These are phyloP conservation scores for Melanotus villosus DNA, from an alignment of 2,888 invertebrate genomes.

Conservation along the genomic window DNA sequence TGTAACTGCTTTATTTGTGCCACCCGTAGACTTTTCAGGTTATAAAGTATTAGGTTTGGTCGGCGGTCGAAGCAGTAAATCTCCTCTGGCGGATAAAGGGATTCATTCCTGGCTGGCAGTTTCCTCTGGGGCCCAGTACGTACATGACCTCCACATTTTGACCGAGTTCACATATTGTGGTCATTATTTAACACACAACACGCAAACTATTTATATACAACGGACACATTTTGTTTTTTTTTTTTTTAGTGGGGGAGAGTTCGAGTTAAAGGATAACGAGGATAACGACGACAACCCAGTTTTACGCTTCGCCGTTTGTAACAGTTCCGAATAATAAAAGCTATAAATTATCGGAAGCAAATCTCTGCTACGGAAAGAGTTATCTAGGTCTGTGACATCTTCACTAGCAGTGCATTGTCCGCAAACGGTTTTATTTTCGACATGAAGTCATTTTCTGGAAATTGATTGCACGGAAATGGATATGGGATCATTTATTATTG, in stretches of 20 bases:
- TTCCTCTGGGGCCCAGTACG: constrained; percentile 53
- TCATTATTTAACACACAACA: constrained; percentile 45
- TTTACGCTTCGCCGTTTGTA: constrained; percentile 6
- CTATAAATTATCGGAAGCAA: constrained; percentile 9
- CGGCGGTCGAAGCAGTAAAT: constrained; percentile 57
- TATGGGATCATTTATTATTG: too few species aligned
- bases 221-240: constrained; percentile 27
- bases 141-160: constrained; percentile 51
- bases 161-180: constrained; percentile 53
- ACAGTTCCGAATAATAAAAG: constrained; percentile 8
- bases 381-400: background rate
- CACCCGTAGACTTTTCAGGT: constrained; percentile 53
- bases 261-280: too few species aligned
- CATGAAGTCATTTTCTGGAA: too few species aligned
- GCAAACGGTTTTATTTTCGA: background rate
- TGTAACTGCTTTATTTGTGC: constrained; percentile 52
- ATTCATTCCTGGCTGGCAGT: constrained; percentile 53
- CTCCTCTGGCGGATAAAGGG: constrained; percentile 57
- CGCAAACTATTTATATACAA: constrained; percentile 31
- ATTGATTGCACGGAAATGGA: too few species aligned
- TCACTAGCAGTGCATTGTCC: background rate
- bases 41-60: constrained; percentile 58
- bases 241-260: background rate
- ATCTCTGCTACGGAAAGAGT: constrained; percentile 1
- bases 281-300: background rate